These are phyloP conservation scores for Pygathrix nemaeus DNA, from an alignment of 2,113 vertebrate species.

Conservation along the genomic window DNA sequence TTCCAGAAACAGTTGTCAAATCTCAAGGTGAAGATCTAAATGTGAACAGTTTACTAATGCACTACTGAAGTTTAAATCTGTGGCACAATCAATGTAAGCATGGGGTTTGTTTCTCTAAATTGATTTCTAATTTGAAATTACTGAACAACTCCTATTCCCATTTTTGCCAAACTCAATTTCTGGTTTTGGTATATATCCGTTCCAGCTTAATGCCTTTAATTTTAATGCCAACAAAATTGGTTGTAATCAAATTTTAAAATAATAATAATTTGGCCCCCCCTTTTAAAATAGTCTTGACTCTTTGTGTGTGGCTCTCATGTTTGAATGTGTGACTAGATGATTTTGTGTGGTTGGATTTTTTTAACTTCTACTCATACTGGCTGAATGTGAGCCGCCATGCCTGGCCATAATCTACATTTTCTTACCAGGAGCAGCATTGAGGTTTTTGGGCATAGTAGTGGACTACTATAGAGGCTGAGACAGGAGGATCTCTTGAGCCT, in stretches of 20 bases:
- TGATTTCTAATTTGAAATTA: conserved; percentile 82
- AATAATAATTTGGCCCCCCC: too few relatives aligned
- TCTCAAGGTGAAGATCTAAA: conserved; percentile 83
- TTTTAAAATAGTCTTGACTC: too few relatives aligned
- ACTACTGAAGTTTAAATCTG: conserved; percentile 84
- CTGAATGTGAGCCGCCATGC: neutral
- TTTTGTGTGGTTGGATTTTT: conserved; percentile 17
- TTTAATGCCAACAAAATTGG: too few relatives aligned
- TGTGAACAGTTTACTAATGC: conserved; percentile 84
- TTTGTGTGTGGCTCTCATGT: neutral
- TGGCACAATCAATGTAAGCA: conserved; percentile 80
- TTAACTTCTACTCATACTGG: neutral
- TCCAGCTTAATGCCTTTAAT: conserved; percentile 78
- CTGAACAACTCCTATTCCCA: conserved; percentile 75
- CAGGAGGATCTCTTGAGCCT: neutral
- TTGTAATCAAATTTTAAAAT: too few relatives aligned
- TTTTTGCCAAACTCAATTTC: conserved; percentile 76
- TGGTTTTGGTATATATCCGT: conserved; percentile 70
- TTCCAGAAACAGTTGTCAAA: conserved; percentile 79
- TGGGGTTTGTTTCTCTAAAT: conserved; percentile 78
- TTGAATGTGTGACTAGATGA: conserved; percentile 16
- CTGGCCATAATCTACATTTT: neutral
- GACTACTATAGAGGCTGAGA: neutral
- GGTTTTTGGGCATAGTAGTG: neutral
- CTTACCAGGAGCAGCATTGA: too few relatives aligned